These are phyloP conservation scores for Formica exsecta DNA, from an alignment of 1,140 invertebrate species.

Conservation along the genomic window DNA sequence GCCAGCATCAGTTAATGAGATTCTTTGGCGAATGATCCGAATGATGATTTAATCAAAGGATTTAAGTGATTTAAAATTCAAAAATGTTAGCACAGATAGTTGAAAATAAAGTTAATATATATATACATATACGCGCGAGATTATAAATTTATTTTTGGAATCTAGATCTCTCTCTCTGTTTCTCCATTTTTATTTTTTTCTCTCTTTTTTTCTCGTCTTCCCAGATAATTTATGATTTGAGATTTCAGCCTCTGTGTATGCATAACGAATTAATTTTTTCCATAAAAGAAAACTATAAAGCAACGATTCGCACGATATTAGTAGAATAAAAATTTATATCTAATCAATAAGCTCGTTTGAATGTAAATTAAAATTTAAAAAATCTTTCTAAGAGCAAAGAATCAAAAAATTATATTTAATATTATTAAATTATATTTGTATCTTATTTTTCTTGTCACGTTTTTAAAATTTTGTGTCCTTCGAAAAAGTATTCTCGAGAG, in stretches of 20 bases:
- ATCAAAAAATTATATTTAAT: not conserved
- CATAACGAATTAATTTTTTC: not conserved
- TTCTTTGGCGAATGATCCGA: not conserved
- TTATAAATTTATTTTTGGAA: too few species aligned
- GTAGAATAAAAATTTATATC: not conserved
- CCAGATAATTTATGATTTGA: not conserved
- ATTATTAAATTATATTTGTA: not conserved
- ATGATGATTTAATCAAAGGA: slow-evolving; percentile 17
- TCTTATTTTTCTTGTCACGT: not conserved
- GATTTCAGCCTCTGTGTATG: not conserved
- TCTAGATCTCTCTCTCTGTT: not conserved
- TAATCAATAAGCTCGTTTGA: not conserved
- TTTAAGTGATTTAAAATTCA: not conserved
- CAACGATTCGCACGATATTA: not conserved
- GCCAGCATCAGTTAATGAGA: slow-evolving; percentile 18
- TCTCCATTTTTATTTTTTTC: not conserved
- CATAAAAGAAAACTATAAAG: not conserved
- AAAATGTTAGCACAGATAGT: not conserved
- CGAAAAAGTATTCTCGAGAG: not conserved
- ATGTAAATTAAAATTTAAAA: not conserved
- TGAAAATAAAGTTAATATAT: not conserved
- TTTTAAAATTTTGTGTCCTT: not conserved
- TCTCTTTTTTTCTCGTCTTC: not conserved
- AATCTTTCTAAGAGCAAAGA: not conserved
- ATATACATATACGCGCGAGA: not conserved